These are phyloP conservation scores for Mastomys natalensis DNA, from an alignment of 2,113 vertebrate genomes.

Conservation along the genomic window DNA sequence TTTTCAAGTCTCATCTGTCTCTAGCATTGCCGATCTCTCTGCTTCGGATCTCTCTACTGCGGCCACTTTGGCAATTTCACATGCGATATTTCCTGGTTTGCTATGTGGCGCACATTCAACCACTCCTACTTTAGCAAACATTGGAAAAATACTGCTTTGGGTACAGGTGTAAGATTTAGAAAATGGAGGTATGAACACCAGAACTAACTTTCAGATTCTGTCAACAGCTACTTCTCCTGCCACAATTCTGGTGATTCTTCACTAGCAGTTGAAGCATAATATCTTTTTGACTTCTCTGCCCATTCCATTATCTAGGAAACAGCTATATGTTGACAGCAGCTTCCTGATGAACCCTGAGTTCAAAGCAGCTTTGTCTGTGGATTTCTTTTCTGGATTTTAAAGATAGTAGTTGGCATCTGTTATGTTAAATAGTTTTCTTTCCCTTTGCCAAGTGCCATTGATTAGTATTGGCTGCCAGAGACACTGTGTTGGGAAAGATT, in stretches of 20 bases:
- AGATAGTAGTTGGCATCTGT: slow-evolving; percentile 60
- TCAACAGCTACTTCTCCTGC: background rate
- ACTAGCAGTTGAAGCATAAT: background rate
- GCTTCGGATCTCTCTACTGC: background rate
- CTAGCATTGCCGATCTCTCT: background rate
- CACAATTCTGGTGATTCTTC: background rate
- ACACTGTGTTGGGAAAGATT: slow-evolving; percentile 41
- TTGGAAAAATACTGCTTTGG: background rate
- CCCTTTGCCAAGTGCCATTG: slow-evolving; percentile 69
- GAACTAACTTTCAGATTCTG: background rate
- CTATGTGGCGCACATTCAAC: background rate
- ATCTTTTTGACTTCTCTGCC: background rate
- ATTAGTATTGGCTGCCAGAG: slow-evolving; percentile 60
- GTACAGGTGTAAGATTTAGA: background rate
- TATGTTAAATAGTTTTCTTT: slow-evolving; percentile 70
- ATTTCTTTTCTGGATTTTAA: slow-evolving; percentile 64
- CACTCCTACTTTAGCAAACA: background rate
- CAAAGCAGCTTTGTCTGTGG: slow-evolving; percentile 12
- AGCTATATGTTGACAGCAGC: background rate
- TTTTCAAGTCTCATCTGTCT: background rate
- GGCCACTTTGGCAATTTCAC: background rate
- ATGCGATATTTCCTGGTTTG: background rate
- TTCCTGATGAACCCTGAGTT: background rate
- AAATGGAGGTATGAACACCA: background rate
- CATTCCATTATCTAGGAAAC: slow-evolving; percentile 33